phyloP scores from a whole-genome alignment of 2,888 invertebrate species.

The Ormia ochracea region DNA sequence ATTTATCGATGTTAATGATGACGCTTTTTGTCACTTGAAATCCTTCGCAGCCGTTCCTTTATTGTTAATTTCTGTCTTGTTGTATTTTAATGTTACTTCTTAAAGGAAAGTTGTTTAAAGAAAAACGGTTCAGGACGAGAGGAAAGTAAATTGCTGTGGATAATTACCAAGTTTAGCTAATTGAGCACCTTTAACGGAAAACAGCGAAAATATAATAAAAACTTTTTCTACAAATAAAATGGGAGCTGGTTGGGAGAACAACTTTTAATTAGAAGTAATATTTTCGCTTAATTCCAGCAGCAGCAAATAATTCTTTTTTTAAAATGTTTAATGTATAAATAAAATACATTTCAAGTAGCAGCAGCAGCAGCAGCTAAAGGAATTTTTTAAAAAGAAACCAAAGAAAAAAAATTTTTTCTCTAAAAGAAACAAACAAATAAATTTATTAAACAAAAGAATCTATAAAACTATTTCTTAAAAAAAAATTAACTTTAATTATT shows the following conservation, averaged over 20 bases:
- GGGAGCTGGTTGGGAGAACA: neutral
- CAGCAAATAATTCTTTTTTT: neutral
- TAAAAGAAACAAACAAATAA: too few relatives aligned
- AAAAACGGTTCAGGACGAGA: too few relatives aligned
- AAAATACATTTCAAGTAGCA: too few relatives aligned
- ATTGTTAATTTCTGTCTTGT: neutral
- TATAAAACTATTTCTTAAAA: too few relatives aligned
- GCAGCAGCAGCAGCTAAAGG: too few relatives aligned
- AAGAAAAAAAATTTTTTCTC: too few relatives aligned
- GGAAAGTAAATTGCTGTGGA: slow-evolving; percentile 19
- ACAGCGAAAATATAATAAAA: neutral
- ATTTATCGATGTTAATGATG: slow-evolving; percentile 50
- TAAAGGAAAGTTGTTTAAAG: neutral
- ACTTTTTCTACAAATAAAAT: neutral
- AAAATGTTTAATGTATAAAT: too few relatives aligned
- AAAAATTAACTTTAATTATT: too few relatives aligned
- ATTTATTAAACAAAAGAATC: too few relatives aligned
- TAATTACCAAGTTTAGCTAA: slow-evolving; percentile 57
- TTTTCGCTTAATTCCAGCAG: neutral
- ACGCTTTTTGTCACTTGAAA: slow-evolving; percentile 8
- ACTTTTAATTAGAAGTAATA: slow-evolving; percentile 27
- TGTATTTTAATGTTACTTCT: slow-evolving; percentile 5
- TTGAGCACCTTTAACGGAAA: slow-evolving; percentile 47
- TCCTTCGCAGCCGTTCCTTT: neutral
- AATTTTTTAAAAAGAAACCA: too few relatives aligned